Conservation (phyloP, 2,888 invertebrate species). For the Ptychoptera contaminata region DNA sequence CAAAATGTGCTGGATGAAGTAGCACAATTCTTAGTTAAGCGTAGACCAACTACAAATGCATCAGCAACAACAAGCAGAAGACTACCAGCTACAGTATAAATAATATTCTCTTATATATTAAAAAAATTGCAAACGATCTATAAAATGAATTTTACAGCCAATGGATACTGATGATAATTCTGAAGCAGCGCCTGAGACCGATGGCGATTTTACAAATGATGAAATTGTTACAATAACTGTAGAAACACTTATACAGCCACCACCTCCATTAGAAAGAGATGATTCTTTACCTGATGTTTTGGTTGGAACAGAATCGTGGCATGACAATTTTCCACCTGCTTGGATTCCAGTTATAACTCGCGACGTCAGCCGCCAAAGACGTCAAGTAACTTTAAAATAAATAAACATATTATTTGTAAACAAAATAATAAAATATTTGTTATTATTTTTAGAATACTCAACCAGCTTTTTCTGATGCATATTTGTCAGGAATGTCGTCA, state of each 20-base stretch:
- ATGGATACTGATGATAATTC: conserved; percentile 37
- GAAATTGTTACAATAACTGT: conserved; percentile 6
- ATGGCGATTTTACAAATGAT: background rate
- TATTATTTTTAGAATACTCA: conserved; percentile 21
- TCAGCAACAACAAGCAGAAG: background rate
- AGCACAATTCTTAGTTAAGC: too few species aligned
- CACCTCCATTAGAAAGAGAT: conserved; percentile 6
- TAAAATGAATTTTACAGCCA: conserved; percentile 17
- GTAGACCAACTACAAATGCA: background rate
- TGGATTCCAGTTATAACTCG: conserved; percentile 82
- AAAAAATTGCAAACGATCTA: too few species aligned
- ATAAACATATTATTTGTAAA: conserved; percentile 1
- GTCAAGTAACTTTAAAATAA: conserved; percentile 26
- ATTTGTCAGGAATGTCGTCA: conserved; percentile 76
- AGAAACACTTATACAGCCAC: conserved; percentile 9
- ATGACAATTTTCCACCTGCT: conserved; percentile 42
- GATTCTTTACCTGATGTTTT: conserved; percentile 36
- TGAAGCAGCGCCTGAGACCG: conserved; percentile 14
- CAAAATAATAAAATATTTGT: background rate
- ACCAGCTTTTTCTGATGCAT: conserved; percentile 72
- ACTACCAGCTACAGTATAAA: too few species aligned
- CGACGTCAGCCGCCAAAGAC: conserved; percentile 58
- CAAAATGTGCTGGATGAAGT: too few species aligned
- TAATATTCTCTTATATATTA: too few species aligned
- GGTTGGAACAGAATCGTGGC: conserved; percentile 43